Percentiles rank a stretch among this genome's conserved stretches.
These are phyloP conservation scores for Corythornis vintsioides DNA, from an alignment of 2,113 vertebrate species.

Conservation along the genomic window DNA sequence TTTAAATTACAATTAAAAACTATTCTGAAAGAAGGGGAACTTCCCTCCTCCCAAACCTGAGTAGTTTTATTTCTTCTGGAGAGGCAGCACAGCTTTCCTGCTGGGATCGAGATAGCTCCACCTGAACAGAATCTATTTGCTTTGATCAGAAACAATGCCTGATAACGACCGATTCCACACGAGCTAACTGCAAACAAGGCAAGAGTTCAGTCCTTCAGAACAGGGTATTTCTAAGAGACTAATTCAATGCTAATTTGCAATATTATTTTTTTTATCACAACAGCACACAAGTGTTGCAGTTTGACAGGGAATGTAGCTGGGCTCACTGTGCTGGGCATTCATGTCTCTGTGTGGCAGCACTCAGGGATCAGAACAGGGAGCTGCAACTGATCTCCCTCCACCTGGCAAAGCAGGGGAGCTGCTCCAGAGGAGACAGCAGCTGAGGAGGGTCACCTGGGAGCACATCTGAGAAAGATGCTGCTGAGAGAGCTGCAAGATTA, in stretches of 20 bases:
- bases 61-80: not conserved
- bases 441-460: not conserved
- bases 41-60: not conserved
- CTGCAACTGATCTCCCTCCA: not conserved
- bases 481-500: not conserved
- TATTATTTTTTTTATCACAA: not conserved
- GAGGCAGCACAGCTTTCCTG: not conserved
- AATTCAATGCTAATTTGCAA: not conserved
- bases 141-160: not conserved
- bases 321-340: not conserved
- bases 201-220: not conserved
- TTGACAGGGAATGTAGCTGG: not conserved
- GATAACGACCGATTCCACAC: not conserved
- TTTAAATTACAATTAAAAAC: not conserved
- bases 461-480: not conserved
- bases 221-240: not conserved
- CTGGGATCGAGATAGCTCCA: not conserved
- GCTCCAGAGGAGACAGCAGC: not conserved
- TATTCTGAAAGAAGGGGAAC: not conserved
- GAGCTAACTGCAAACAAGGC: not conserved
- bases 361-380: not conserved
- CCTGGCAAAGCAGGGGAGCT: not conserved
- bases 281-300: not conserved
- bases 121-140: not conserved
- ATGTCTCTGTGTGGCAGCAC: not conserved